Base-by-base conservation (phyloP, 2,888 invertebrate genomes). In the Fragum sueziense region DNA sequence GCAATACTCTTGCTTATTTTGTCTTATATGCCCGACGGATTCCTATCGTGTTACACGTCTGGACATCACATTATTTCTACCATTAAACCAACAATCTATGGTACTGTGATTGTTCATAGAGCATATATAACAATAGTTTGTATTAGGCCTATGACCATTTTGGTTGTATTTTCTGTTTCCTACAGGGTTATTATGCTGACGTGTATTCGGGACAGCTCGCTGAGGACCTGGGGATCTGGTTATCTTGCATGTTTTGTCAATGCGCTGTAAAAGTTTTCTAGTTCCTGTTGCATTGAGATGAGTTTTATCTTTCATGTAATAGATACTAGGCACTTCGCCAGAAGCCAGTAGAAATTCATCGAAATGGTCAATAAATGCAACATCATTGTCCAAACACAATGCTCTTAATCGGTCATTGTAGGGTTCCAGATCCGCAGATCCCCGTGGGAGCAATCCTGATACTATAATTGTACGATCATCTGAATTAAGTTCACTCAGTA, bases 41-140 rank as follows among this genome's bases (percentile, higher is more conserved):
- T 37, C 14, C 37, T 37, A 37, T 37, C 37, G 37, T 37, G 37
- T 37, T 37, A 37, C 6, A 37, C 37, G 37, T 37, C 37, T 37
- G 37, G 37, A 37, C 37, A 37, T 37, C 37, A 37, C 37, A 37
- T 14, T 37, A 37, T 37, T 37, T 37, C 37, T 37, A 37, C 37
- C 37, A 37, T 37, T 37, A 37, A 37, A 37, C 37, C 37, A 37
- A 37, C 37, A 37, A 37, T 37, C 14, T 52, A 22, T 52, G 52
- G 52, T 37, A 37, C 37, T 37, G 52, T 22, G 52, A n/a, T 52
- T 52, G 52, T 52, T n/a, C 52, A 17, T 52, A 52, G 52, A 52
- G 20, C 52, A 52, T 52, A n/a, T 52, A 52, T 52, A 6, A n/a
- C 52, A 52, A 52, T 52, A n/a, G 52, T 52, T 17, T 52, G 22